Conservation (phyloP, 2,888 invertebrate species). For the Brenthis hecate region DNA sequence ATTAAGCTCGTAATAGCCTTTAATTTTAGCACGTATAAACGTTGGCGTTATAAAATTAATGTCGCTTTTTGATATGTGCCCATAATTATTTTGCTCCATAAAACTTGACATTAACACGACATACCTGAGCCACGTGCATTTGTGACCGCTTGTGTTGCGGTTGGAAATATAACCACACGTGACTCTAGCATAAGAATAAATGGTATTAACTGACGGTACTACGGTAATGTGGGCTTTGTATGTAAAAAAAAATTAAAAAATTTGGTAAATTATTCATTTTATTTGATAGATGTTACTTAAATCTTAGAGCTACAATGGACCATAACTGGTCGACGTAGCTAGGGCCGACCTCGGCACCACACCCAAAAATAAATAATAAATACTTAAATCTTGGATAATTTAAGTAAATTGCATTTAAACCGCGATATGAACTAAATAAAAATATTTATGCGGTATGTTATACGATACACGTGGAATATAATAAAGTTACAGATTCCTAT, state of each 20-base stretch:
- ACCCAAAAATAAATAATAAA: too few species aligned
- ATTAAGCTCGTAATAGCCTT: not conserved
- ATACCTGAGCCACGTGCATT: slow-evolving; percentile 15
- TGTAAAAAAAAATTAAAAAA: too few species aligned
- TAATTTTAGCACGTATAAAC: slow-evolving; percentile 1
- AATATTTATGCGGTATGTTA: slow-evolving; percentile 13
- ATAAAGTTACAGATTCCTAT: slow-evolving; percentile 28
- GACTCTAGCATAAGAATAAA: slow-evolving; percentile 11
- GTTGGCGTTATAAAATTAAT: slow-evolving; percentile 8
- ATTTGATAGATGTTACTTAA: too few species aligned
- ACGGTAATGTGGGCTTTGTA: too few species aligned
- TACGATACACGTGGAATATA: slow-evolving; percentile 25
- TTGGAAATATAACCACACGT: slow-evolving; percentile 16
- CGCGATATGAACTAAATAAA: not conserved
- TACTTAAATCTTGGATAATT: too few species aligned
- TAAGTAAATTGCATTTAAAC: too few species aligned
- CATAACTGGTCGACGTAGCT: too few species aligned
- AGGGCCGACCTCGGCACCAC: too few species aligned
- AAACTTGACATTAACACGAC: slow-evolving; percentile 18
- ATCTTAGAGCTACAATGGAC: too few species aligned
- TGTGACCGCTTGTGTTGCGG: slow-evolving; percentile 17
- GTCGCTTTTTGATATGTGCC: slow-evolving; percentile 21
- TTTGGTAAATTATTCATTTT: too few species aligned
- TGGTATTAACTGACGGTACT: too few species aligned
- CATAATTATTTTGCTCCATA: slow-evolving; percentile 23